These are phyloP conservation scores for Procambarus clarkii DNA, from an alignment of 1,140 invertebrate genomes.

Conservation along the genomic window DNA sequence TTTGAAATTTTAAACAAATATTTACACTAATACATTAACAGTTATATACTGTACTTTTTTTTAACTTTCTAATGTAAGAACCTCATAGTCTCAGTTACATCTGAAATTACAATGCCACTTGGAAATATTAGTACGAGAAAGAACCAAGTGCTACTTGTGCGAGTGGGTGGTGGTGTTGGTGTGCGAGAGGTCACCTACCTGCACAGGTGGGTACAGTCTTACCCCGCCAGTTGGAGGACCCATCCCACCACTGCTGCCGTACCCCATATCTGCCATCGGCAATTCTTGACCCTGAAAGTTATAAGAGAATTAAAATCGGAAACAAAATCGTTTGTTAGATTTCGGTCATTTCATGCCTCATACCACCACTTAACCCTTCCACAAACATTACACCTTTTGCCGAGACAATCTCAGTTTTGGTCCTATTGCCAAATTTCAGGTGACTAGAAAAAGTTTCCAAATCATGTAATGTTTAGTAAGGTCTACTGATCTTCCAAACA, in stretches of 20 bases:
- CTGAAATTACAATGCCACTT: slow-evolving; percentile 26
- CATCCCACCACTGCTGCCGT: slow-evolving; percentile 78
- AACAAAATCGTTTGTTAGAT: too few relatives aligned
- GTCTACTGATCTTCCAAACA: too few relatives aligned
- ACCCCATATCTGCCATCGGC: slow-evolving; percentile 84
- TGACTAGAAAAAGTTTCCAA: too few relatives aligned
- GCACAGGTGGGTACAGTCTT: slow-evolving; percentile 80
- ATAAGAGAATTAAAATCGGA: not conserved
- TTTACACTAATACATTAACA: not conserved
- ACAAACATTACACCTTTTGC: too few relatives aligned
- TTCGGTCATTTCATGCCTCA: too few relatives aligned
- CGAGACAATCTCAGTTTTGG: too few relatives aligned
- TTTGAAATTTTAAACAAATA: not conserved
- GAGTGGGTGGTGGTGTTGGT: slow-evolving; percentile 40
- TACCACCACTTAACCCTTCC: too few relatives aligned
- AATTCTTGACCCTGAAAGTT: slow-evolving; percentile 83
- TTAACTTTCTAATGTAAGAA: not conserved
- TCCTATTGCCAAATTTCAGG: too few relatives aligned
- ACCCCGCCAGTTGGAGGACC: slow-evolving; percentile 78
- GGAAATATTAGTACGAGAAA: slow-evolving; percentile 2
- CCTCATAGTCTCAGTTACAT: not conserved
- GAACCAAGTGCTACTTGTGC: slow-evolving; percentile 27
- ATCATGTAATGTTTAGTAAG: too few relatives aligned
- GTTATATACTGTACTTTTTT: not conserved
- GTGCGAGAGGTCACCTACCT: slow-evolving; percentile 78